phyloP scores from a whole-genome alignment of 2,113 vertebrate species.

The Gobiocypris rarus region DNA sequence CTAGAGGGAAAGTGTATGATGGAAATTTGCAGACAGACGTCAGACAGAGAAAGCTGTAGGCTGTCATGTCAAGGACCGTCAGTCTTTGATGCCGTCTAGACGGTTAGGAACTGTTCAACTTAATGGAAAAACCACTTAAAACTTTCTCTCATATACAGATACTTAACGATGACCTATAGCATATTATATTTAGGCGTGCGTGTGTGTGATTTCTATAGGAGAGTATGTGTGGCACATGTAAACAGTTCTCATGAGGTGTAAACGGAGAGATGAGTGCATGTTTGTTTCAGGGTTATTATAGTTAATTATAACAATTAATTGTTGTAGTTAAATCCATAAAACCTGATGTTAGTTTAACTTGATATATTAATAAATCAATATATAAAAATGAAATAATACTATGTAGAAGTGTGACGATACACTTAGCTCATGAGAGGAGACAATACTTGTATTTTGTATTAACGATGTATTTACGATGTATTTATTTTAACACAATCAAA shows the following conservation, averaged over 20 bases:
- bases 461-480: too few species aligned
- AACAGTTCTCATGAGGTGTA: neutral
- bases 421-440: too few species aligned
- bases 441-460: too few species aligned
- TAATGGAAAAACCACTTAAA: slow-evolving; percentile 18
- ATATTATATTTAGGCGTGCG: neutral
- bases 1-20: slow-evolving; percentile 48
- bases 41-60: slow-evolving; percentile 30
- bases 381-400: too few species aligned
- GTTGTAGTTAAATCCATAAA: neutral
- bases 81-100: slow-evolving; percentile 43
- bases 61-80: slow-evolving; percentile 1
- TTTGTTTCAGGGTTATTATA: neutral
- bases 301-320: neutral
- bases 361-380: too few species aligned
- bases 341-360: neutral
- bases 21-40: slow-evolving; percentile 53
- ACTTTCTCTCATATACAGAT: neutral
- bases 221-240: neutral
- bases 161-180: neutral
- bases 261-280: neutral
- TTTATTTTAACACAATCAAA: too few species aligned
- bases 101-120: slow-evolving; percentile 2
- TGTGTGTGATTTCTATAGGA: neutral
- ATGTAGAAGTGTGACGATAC: too few species aligned